Base-by-base conservation (phyloP, 2,888 invertebrate genomes). In the Mythimna loreyi region DNA sequence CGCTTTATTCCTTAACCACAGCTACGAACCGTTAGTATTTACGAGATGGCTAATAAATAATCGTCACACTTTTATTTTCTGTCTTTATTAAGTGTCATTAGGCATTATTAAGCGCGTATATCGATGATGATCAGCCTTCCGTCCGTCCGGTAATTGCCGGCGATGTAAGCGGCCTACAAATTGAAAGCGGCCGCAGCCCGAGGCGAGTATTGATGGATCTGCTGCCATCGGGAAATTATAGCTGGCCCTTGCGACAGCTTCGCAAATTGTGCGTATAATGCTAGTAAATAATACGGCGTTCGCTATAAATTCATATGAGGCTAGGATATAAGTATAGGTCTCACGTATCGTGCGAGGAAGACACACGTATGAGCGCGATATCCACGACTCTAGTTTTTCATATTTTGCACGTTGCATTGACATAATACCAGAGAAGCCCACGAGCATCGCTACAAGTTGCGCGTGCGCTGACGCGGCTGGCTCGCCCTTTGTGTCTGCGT, bases 201-300 rank as follows among this genome's bases (percentile, higher is more conserved):
- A 87, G 95, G 95, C 94, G 88, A 59, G 91, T 93, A 94, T 94
- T 95, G 95, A 96, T 95, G 95, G 95, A 96, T 96, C 91, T 93
- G 91, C 94, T 92, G 94, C 95, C 95, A 95, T 94, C 91, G 92
- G 89, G 88, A 94, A 95, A 95, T 96, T 96, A 95, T 94, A 95
- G 93, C 91, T 86, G 90, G 92, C 92, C 91, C 92, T 94, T 94
- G 95, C 94, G 95, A 96, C 95, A 95, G 94, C 95, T 94, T 92
- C 94, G 95, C 95, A 94, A 96, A 95, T 94, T 95, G 94, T 95
- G 94, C 95, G 92, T 93, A 94, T 95, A 95, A 95, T 95, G 92
- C 95, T 94, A 94, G 95, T 94, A 93, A 94, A 95, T 95, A 95
- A 94, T 94, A 94, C 88, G 82, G 87, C 88, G 84, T 88, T 89